phyloP scores from a whole-genome alignment of 2,888 invertebrate genomes.

The Conistra vaccinii region DNA sequence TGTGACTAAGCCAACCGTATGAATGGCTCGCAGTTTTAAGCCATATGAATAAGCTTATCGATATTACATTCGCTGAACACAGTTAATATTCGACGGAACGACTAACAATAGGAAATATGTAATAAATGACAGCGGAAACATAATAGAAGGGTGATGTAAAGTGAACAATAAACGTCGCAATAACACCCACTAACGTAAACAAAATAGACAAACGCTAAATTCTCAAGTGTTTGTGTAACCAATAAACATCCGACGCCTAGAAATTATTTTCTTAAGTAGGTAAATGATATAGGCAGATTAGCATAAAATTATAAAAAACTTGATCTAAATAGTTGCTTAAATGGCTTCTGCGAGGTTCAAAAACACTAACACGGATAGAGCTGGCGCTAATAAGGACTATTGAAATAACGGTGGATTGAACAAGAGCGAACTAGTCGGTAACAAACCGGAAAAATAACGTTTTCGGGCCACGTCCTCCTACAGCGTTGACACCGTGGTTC shows the following conservation, averaged over 20 bases:
- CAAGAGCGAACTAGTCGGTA: conserved; percentile 80
- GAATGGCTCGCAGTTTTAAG: conserved; percentile 76
- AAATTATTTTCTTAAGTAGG: conserved; percentile 18
- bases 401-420: conserved; percentile 80
- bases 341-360: conserved; percentile 27
- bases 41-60: conserved; percentile 69
- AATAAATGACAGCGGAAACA: conserved; percentile 31
- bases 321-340: conserved; percentile 20
- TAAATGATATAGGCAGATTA: conserved; percentile 35
- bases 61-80: conserved; percentile 53
- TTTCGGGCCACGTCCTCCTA: conserved; percentile 83
- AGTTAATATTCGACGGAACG: conserved; percentile 44
- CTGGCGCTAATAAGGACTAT: conserved; percentile 69
- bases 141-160: conserved; percentile 40
- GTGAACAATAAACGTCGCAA: conserved; percentile 42
- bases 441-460: conserved; percentile 88
- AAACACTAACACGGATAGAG: conserved; percentile 36
- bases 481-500: conserved; percentile 71
- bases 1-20: conserved; percentile 79
- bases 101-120: conserved; percentile 53
- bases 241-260: conserved; percentile 35
- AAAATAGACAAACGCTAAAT: conserved; percentile 37
- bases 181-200: conserved; percentile 52
- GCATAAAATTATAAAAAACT: conserved; percentile 27
- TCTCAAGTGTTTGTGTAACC: conserved; percentile 38